These are phyloP conservation scores for Tadarida brasiliensis DNA, from an alignment of 2,797 vertebrate species.

Conservation along the genomic window DNA sequence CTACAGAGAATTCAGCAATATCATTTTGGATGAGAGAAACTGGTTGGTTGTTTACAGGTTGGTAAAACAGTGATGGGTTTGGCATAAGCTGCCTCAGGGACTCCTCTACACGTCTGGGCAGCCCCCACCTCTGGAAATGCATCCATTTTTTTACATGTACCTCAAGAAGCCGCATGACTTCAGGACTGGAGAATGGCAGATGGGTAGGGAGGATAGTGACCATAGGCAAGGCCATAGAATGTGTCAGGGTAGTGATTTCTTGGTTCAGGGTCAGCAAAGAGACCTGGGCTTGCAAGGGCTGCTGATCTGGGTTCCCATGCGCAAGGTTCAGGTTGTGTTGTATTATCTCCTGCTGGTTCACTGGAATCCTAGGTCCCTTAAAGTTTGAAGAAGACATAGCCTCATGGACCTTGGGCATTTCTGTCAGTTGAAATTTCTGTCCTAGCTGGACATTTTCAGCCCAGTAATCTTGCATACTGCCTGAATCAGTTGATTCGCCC, in stretches of 20 bases:
- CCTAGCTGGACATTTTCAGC: not conserved
- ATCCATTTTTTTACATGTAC: conserved; percentile 75
- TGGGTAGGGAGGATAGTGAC: not conserved
- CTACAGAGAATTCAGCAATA: not conserved
- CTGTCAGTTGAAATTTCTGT: not conserved
- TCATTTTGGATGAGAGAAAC: not conserved
- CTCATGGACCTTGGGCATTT: not conserved
- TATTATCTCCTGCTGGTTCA: not conserved
- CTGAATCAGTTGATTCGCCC: not conserved
- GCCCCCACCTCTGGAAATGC: conserved; percentile 80
- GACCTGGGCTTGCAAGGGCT: not conserved
- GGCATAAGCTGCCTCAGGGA: conserved; percentile 74
- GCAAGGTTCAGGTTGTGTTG: not conserved
- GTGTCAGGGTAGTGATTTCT: not conserved
- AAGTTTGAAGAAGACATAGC: not conserved
- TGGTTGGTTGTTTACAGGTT: not conserved
- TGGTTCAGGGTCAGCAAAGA: not conserved
- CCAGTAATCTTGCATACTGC: not conserved
- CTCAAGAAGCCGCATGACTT: conserved; percentile 63
- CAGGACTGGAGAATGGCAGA: not conserved
- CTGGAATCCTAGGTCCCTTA: not conserved
- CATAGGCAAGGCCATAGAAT: not conserved
- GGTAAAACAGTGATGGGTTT: not conserved
- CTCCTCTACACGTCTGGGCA: conserved; percentile 72
- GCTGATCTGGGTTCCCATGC: not conserved